Evolutionary conservation across 2,113 vertebrate species (phyloP).

Genomic region (Cyanocitta stelleri): DNA sequence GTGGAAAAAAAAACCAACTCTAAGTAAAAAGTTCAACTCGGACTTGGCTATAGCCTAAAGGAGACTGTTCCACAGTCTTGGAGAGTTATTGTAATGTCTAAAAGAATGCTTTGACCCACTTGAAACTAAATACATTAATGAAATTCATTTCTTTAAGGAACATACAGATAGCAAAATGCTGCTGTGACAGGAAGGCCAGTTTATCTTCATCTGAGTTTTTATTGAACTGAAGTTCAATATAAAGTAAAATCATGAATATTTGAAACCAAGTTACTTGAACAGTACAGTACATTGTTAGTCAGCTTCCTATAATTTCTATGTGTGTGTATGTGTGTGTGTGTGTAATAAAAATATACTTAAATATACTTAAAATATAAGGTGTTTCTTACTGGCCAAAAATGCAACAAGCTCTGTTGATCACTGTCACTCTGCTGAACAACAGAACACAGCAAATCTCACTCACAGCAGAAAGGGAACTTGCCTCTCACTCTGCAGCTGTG

Average conservation of each 20-base stretch:
- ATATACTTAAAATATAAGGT: not conserved
- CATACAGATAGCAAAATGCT: not conserved
- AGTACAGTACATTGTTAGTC: not conserved
- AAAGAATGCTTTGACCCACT: not conserved
- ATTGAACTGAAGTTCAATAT: not conserved
- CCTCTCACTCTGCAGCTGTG: conserved; percentile 93
- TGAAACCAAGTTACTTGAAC: not conserved
- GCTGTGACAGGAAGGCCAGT: not conserved
- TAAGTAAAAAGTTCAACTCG: not conserved
- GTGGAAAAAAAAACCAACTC: not conserved
- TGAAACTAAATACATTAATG: not conserved
- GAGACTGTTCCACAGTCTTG: not conserved
- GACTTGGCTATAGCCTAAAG: not conserved
- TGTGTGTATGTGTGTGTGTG: not conserved
- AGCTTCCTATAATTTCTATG: not conserved
- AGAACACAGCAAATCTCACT: not conserved
- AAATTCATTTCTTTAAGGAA: not conserved
- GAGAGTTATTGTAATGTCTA: not conserved
- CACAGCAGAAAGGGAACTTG: conserved; percentile 50
- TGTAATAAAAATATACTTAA: not conserved
- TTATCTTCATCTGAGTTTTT: not conserved
- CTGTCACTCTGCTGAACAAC: not conserved
- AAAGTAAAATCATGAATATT: not conserved
- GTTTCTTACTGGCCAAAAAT: not conserved
- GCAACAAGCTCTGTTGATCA: not conserved